Conservation (phyloP, 2,888 invertebrate genomes). For the Spilosoma lubricipeda region DNA sequence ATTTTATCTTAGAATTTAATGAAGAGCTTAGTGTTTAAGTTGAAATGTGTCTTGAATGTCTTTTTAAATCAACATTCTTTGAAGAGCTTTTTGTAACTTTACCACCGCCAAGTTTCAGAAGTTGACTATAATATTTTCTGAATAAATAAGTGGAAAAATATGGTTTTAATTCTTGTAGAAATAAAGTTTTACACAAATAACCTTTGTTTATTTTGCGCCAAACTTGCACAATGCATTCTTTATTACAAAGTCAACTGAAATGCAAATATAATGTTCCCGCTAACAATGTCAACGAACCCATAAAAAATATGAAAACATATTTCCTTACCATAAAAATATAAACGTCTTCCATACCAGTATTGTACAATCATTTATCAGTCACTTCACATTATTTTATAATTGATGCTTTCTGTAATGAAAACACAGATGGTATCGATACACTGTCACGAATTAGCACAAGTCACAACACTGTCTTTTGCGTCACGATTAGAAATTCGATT, state of each 20-base stretch:
- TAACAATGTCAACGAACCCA: slow-evolving; percentile 54
- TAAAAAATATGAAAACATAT: slow-evolving; percentile 57
- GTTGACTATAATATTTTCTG: not conserved
- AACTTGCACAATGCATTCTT: slow-evolving; percentile 15
- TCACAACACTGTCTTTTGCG: slow-evolving; percentile 66
- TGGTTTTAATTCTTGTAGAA: not conserved
- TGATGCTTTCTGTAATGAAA: slow-evolving; percentile 33
- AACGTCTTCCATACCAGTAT: slow-evolving; percentile 64
- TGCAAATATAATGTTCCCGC: slow-evolving; percentile 31
- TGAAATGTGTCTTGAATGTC: not conserved
- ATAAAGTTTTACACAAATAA: slow-evolving; percentile 4
- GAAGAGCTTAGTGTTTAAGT: not conserved
- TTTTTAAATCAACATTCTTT: not conserved
- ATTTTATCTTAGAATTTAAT: not conserved
- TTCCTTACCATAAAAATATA: slow-evolving; percentile 76
- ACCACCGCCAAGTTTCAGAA: not conserved
- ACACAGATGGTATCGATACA: slow-evolving; percentile 60
- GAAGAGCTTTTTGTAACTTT: not conserved
- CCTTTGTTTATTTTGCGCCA: slow-evolving; percentile 3
- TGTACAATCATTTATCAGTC: slow-evolving; percentile 73
- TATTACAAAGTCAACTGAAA: slow-evolving; percentile 19
- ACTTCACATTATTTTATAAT: slow-evolving; percentile 65
- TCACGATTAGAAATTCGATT: slow-evolving; percentile 68
- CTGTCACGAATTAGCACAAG: slow-evolving; percentile 63
- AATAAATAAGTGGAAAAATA: not conserved